Evolutionary conservation across 2,113 vertebrate species (phyloP).

Genomic region (Chlorodrepanis virens): DNA sequence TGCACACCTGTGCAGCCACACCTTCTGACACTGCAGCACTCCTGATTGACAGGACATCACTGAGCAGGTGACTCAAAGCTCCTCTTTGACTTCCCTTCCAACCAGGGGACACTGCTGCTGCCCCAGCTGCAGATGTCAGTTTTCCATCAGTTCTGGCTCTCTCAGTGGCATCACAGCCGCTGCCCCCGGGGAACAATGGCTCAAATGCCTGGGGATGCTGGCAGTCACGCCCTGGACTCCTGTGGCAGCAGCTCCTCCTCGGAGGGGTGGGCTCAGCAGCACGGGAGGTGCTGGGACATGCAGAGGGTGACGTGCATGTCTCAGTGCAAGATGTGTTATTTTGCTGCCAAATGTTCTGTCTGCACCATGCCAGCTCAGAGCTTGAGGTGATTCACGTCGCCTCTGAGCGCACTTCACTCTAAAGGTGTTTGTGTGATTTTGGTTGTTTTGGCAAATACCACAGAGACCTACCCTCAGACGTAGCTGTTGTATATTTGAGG

Average conservation of each 20-base stretch:
- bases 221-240: rapidly evolving
- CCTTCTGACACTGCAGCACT: background rate
- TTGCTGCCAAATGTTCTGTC: background rate
- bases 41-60: rapidly evolving
- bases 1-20: rapidly evolving
- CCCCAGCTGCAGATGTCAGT: background rate
- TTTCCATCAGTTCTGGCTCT: background rate
- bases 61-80: background rate
- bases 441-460: background rate
- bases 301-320: rapidly evolving
- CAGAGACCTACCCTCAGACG: background rate
- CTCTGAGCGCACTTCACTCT: background rate
- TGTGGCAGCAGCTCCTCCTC: rapidly evolving
- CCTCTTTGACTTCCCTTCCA: background rate
- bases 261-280: background rate
- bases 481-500: background rate
- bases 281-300: background rate
- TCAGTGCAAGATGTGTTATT: background rate
- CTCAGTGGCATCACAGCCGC: background rate
- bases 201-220: rapidly evolving
- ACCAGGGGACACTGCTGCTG: background rate
- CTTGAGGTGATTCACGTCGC: rapidly evolving
- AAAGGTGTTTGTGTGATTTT: background rate
- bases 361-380: background rate
- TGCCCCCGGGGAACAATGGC: rapidly evolving